These are phyloP conservation scores for Madoqua kirkii DNA, from an alignment of 2,113 vertebrate genomes.

Conservation along the genomic window DNA sequence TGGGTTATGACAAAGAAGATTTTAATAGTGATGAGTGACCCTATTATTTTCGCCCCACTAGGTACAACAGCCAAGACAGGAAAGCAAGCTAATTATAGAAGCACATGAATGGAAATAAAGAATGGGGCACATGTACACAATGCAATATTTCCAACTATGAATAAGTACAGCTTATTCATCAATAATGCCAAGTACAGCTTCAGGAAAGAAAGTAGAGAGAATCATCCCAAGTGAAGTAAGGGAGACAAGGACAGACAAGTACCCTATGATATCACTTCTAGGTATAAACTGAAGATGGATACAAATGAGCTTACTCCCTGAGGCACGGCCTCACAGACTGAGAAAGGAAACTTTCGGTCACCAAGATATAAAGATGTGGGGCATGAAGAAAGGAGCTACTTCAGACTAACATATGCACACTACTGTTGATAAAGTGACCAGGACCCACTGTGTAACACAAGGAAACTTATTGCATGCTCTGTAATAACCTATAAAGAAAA, in stretches of 20 bases:
- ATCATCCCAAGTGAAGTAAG: not conserved
- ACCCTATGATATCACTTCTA: not conserved
- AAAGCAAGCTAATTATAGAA: not conserved
- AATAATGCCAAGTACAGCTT: not conserved
- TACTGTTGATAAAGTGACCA: not conserved
- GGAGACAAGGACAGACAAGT: not conserved
- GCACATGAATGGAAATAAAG: not conserved
- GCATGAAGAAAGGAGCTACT: not conserved
- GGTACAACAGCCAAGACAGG: not conserved
- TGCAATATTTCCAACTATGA: not conserved
- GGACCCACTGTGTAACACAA: not conserved
- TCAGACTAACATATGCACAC: not conserved
- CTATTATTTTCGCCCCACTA: not conserved
- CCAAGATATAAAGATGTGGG: not conserved
- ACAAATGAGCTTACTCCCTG: not conserved
- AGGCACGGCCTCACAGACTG: not conserved
- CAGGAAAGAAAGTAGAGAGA: not conserved
- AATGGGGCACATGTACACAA: not conserved
- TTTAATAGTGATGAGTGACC: not conserved
- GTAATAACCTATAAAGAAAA: not conserved
- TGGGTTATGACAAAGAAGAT: not conserved
- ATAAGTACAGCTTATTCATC: not conserved
- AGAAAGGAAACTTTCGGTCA: not conserved
- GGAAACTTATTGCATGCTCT: not conserved
- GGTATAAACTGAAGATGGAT: not conserved